These are phyloP conservation scores for Himalopsyche tibetana DNA, from an alignment of 2,888 invertebrate species.

Conservation along the genomic window DNA sequence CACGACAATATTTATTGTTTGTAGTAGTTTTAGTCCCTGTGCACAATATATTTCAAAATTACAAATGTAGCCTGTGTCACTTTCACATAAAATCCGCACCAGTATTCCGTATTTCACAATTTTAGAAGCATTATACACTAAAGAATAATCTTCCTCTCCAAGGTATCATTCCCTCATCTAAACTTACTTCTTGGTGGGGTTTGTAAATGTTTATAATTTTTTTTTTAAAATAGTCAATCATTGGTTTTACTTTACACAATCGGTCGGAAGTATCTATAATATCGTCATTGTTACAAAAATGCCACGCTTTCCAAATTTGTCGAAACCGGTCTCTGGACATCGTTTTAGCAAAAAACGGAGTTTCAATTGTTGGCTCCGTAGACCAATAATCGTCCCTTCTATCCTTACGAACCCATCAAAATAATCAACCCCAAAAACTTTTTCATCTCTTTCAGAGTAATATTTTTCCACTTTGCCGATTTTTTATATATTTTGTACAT, in stretches of 20 bases:
- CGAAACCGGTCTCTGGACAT: slow-evolving; percentile 60
- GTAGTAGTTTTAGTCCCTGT: too few species aligned
- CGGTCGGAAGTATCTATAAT: slow-evolving; percentile 48
- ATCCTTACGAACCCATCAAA: slow-evolving; percentile 64
- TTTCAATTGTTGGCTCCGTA: slow-evolving; percentile 51
- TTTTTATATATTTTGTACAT: slow-evolving; percentile 30
- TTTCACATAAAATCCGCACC: too few species aligned
- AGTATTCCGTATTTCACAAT: too few species aligned
- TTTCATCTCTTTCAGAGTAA: slow-evolving; percentile 62
- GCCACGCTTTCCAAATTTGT: slow-evolving; percentile 59
- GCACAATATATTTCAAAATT: too few species aligned
- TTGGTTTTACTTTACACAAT: too few species aligned
- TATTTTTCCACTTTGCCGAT: slow-evolving; percentile 55
- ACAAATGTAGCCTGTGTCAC: too few species aligned
- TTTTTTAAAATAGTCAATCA: slow-evolving; percentile 53
- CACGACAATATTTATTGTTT: too few species aligned
- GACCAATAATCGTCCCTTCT: slow-evolving; percentile 63
- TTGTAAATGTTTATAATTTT: slow-evolving; percentile 50
- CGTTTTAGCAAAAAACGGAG: slow-evolving; percentile 61
- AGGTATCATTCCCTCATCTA: slow-evolving; percentile 46
- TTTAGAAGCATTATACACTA: background rate
- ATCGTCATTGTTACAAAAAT: slow-evolving; percentile 60
- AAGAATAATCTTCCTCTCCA: slow-evolving; percentile 44
- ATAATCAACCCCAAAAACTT: slow-evolving; percentile 63
- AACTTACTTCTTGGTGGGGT: slow-evolving; percentile 23